Percentiles rank a stretch among this genome's conserved stretches.
phyloP scores from a whole-genome alignment of 2,113 vertebrate genomes.

The Platycercus adscitus region DNA sequence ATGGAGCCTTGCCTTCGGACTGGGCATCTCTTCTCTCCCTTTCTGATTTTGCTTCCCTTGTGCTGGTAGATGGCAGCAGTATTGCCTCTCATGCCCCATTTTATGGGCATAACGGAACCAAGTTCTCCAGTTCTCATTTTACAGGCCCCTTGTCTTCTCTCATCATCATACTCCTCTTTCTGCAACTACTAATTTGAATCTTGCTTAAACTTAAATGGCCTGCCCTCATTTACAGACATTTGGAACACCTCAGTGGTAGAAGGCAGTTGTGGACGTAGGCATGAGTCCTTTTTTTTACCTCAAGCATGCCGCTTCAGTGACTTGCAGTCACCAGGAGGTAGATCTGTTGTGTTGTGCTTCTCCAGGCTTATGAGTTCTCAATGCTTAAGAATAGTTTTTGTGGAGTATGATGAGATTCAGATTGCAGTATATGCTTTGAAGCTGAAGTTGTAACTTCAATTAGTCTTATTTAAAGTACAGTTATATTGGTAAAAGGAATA shows the following conservation, averaged over 20 bases:
- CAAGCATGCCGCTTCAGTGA: not conserved
- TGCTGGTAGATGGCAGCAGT: not conserved
- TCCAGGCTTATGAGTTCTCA: not conserved
- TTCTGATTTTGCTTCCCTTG: not conserved
- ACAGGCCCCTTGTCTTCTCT: not conserved
- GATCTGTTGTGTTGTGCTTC: not conserved
- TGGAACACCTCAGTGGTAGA: not conserved
- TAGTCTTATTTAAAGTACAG: not conserved
- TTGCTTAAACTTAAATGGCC: not conserved
- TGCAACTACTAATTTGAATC: not conserved
- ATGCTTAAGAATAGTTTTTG: not conserved
- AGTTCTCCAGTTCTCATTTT: not conserved
- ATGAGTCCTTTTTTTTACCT: not conserved
- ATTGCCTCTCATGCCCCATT: not conserved
- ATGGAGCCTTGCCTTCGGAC: not conserved
- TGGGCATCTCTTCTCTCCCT: not conserved
- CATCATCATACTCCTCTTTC: not conserved
- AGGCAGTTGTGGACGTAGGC: not conserved
- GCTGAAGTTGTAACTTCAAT: not conserved
- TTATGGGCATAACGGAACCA: not conserved
- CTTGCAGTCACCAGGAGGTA: not conserved
- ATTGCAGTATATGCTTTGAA: not conserved
- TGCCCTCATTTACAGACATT: not conserved
- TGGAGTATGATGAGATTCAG: not conserved
- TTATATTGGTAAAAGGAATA: not conserved